Percentiles rank a stretch among this genome's conserved stretches.
phyloP scores from a whole-genome alignment of 2,888 invertebrate species.

The Heliconius ismenius region DNA sequence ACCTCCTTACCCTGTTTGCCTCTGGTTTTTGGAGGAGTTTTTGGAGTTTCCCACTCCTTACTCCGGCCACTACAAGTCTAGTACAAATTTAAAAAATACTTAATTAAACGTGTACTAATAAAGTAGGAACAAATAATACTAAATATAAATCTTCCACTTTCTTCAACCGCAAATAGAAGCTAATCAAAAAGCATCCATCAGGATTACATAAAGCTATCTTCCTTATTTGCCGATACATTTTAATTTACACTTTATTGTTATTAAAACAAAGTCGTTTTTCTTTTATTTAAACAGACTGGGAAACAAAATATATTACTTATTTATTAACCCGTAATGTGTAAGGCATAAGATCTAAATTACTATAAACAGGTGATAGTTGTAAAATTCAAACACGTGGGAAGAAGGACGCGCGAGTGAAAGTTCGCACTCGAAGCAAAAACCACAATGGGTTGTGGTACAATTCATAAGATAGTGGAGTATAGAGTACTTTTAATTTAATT shows the following conservation, averaged over 20 bases:
- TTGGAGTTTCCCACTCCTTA: too few relatives aligned
- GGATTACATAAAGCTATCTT: conserved; percentile 31
- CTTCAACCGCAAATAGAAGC: conserved; percentile 20
- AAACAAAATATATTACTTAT: conserved; percentile 18
- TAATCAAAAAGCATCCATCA: conserved; percentile 27
- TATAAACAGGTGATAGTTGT: conserved; percentile 35
- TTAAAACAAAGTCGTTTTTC: conserved; percentile 18
- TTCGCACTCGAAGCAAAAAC: conserved; percentile 51
- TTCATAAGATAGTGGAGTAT: conserved; percentile 23
- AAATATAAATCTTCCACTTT: conserved; percentile 12
- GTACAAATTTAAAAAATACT: neutral
- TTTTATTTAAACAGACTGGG: neutral
- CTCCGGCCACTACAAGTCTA: too few relatives aligned
- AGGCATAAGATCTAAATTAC: conserved; percentile 26
- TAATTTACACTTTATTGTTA: neutral
- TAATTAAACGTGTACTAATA: conserved; percentile 14
- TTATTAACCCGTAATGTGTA: conserved; percentile 9
- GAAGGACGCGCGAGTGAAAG: conserved; percentile 54
- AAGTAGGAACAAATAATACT: conserved; percentile 5
- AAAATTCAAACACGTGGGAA: conserved; percentile 50
- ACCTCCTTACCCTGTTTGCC: neutral
- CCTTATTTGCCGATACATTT: conserved; percentile 9
- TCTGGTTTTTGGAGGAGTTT: too few relatives aligned
- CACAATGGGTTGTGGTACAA: conserved; percentile 42
- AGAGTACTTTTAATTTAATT: neutral